Evolutionary conservation across 2,113 vertebrate genomes (phyloP), one percentile per base, ranked within the genome.

Genomic region (Cyprinus carpio): DNA sequence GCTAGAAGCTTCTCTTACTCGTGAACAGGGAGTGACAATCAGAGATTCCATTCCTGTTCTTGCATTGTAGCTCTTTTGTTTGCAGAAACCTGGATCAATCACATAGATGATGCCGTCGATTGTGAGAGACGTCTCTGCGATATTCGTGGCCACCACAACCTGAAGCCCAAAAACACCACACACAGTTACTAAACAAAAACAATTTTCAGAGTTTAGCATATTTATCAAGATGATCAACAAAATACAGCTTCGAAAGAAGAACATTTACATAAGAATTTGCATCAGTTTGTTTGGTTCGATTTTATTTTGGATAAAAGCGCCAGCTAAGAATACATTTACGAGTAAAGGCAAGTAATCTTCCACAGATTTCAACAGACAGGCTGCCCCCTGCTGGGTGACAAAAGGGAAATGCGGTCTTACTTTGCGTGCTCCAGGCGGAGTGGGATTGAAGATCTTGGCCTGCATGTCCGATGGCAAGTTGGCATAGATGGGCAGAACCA

Each of bases 101-200:
- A 98, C 97, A 0, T 99, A 99, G 82, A 99, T 97, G 91, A 99
- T 99, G 69, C 97, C 97, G 0, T 99, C 96, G 0, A 99, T 99
- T 34, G 97, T 99, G 71, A 98, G 93, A 0, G 97, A 99, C 0
- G 97, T 99, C 92, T 99, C 97, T 0, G 97, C 97, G 7, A 99
- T 99, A 88, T 99, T 97, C 3, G 97, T 99, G 4, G 97, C 97
- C 78, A 98, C 96, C 15, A 98, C 96, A 75, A 98, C 97, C 97
- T 98, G 82, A 27, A 58, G 0, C n/a, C 16, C n/a, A 10, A 15
- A 25, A 54, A 51, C 1, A 18, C 0, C 6, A 65, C 37, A 49
- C 13, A 81, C 25, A 15, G 16, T 43, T 6, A 60, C 18, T 0
- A 20, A 15, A 58, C 4, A 58, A 58, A 78, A 37, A 25, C 25